Percentiles rank a stretch among this genome's conserved stretches.
Evolutionary conservation across 2,113 vertebrate genomes (phyloP).

Genomic region (Phylloscopus trochiloides): DNA sequence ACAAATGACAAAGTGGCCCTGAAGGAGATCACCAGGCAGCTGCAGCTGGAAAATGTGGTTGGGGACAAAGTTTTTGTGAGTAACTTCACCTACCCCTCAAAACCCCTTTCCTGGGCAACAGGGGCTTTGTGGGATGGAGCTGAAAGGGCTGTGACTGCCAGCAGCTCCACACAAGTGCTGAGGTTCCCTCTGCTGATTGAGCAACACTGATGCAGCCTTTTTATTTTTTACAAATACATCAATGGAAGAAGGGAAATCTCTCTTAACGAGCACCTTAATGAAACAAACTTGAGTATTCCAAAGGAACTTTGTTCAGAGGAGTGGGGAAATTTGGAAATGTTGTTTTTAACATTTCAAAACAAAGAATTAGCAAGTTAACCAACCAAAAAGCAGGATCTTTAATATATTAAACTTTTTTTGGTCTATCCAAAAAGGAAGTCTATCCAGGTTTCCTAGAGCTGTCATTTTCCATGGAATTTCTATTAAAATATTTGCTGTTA

Average conservation of each 20-base stretch:
- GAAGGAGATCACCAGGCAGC: constrained; percentile 93
- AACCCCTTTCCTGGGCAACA: not conserved
- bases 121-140: not conserved
- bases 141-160: not conserved
- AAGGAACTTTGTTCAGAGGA: not conserved
- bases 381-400: not conserved
- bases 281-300: not conserved
- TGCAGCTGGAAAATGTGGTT: constrained; percentile 92
- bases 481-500: not conserved
- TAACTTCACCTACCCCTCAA: not conserved
- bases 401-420: not conserved
- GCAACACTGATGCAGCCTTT: not conserved
- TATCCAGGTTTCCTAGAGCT: not conserved
- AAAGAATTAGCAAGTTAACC: not conserved
- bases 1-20: constrained; percentile 89
- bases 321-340: not conserved
- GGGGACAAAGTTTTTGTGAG: constrained; percentile 98
- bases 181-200: not conserved
- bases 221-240: fast-evolving
- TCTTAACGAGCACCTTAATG: too few species aligned
- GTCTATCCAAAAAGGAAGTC: not conserved
- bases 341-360: not conserved
- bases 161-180: not conserved
- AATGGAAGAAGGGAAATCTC: not conserved
- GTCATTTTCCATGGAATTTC: not conserved